phyloP scores from a whole-genome alignment of 2,888 invertebrate species.

The Leucania comma region DNA sequence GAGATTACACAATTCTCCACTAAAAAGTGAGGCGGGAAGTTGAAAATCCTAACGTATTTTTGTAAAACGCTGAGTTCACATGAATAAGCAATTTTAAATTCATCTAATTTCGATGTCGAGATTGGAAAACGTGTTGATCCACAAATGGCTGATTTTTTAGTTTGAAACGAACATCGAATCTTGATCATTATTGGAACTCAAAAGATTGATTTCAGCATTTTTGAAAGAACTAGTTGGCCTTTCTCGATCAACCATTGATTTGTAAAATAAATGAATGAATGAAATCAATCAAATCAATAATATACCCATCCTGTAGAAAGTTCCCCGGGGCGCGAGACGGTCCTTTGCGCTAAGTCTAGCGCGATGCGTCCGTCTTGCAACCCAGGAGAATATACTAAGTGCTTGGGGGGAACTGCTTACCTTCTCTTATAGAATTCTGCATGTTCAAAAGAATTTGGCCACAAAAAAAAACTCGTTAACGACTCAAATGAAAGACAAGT shows the following conservation, averaged over 20 bases:
- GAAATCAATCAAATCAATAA: too few species aligned
- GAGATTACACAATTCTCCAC: constrained; percentile 27
- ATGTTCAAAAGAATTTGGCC: too few species aligned
- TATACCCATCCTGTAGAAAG: too few species aligned
- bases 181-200: background rate
- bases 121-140: constrained; percentile 4
- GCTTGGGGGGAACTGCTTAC: too few species aligned
- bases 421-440: too few species aligned
- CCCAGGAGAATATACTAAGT: too few species aligned
- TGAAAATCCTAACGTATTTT: constrained; percentile 23
- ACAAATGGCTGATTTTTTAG: background rate
- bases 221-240: background rate
- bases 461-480: too few species aligned
- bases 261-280: background rate
- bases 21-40: constrained; percentile 31
- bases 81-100: constrained; percentile 39
- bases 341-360: too few species aligned
- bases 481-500: too few species aligned
- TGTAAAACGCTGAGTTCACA: constrained; percentile 6
- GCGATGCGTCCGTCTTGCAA: too few species aligned
- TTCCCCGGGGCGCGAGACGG: too few species aligned
- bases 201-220: background rate
- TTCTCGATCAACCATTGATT: background rate
- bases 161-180: constrained; percentile 5
- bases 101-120: constrained; percentile 18